A percentile compares a stretch with the other conserved stretches of the same genome.
Conservation (phyloP, 2,113 vertebrate species). For the Sander lucioperca region DNA sequence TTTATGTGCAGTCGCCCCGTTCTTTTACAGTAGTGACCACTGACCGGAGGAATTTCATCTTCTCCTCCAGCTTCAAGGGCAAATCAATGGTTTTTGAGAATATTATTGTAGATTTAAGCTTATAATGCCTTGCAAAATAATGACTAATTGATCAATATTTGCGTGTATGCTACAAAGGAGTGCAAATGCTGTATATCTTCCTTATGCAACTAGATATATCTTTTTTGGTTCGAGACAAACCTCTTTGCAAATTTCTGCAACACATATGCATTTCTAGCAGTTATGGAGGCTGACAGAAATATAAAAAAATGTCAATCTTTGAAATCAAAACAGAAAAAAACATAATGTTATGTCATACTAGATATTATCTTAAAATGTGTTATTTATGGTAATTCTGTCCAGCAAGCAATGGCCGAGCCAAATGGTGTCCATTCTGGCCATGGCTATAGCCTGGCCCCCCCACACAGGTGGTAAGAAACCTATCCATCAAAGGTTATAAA, state of each 20-base stretch:
- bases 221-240: conserved; percentile 23
- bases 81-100: conserved; percentile 98
- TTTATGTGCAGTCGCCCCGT: conserved; percentile 95
- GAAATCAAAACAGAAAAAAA: conserved; percentile 44
- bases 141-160: conserved; percentile 2
- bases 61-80: conserved; percentile 97
- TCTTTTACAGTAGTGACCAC: conserved; percentile 93
- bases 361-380: conserved; percentile 2
- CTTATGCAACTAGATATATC: conserved; percentile 41
- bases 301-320: not conserved
- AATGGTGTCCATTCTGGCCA: not conserved
- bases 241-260: conserved; percentile 26
- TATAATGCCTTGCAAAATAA: conserved; percentile 78
- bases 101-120: conserved; percentile 92
- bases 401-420: not conserved
- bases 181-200: conserved; percentile 32
- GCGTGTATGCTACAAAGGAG: conserved; percentile 39
- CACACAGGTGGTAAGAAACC: not conserved
- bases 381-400: conserved; percentile 6
- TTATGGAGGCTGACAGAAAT: conserved; percentile 2
- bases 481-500: not conserved
- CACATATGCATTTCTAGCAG: conserved; percentile 21
- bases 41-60: conserved; percentile 93
- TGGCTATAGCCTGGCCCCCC: not conserved
- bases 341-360: conserved; percentile 23